Evolutionary conservation across 2,888 invertebrate genomes (phyloP), one percentile per base, ranked within the genome.

Genomic region (Phaonia tiefii): DNA sequence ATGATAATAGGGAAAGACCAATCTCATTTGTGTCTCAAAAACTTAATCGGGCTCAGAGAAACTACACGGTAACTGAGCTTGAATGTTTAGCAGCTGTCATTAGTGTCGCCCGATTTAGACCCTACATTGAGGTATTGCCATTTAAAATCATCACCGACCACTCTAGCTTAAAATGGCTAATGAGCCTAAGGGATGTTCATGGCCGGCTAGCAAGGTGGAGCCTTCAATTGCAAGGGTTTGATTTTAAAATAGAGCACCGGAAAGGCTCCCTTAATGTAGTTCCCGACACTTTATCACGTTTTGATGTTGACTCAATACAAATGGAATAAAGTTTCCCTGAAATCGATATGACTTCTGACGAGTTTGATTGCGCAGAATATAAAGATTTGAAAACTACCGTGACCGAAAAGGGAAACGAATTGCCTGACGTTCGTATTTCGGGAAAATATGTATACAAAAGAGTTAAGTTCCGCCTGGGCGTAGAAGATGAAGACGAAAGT

Each of bases 101-200:
- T 0, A 26, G 79, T n/a, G 66, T 74, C 0, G 63, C 70, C 0
- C 20, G 31, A 0, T 79, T 74, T 58, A 22, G 75, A 4, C 70
- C 69, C 0, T 82, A 81, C 65, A 72, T 79, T 49, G 82, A 84
- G 49, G 86, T 85, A 0, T 79, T 80, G 11, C 65, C 75, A 5
- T 85, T 86, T 44, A 83, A 25, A 0, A 79, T 86, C 0, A 22
- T 84, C 8, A 83, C 86, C 1, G 86, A 87, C 26, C 75, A 80
- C 17, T 63, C 63, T 0, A 74, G 65, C 7, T 49, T 79, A 1
- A 74, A 71, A 25, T 75, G 70, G 79, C 31, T 79, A 11, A 79
- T 75, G 75, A 31, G 31, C 4, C 74, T 74, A 15, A 74, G 65
- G 10, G 74, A 79, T 8, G 10, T 79, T 17, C 56, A 25, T n/a